Evolutionary conservation across 2,888 invertebrate genomes (phyloP), one percentile per base, ranked within the genome.

Genomic region (Sesia bembeciformis): DNA sequence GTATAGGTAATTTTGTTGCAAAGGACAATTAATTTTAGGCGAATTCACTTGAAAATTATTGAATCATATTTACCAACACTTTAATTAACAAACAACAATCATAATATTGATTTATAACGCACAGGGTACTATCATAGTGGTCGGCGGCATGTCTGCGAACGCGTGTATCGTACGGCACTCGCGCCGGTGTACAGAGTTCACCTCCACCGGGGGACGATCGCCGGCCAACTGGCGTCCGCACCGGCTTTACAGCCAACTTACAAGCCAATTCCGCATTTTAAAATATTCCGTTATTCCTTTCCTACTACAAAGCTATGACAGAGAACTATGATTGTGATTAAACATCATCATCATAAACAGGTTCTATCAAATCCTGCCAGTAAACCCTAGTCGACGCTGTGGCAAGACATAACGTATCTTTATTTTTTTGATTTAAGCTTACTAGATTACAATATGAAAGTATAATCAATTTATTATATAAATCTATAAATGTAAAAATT

Each of bases 91-190:
- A 53, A 53, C 43, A 52, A 40, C 38, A 40, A 40, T 52, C 40
- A n/a, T 49, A n/a, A 49, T 5, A 8, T n/a, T 5, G 4, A 49
- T 7, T 8, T 49, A 60, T 70, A 23, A 89, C 89, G 84, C 80
- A 88, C 88, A 89, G 75, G 84, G 87, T 76, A 89, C 88, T 74
- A 89, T 82, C 84, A 87, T 88, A 66, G 89, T 84, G 62, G 88
- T 88, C 65, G 89, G 89, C 77, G 89, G 89, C 89, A 89, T 89
- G 80, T 68, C 65, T 53, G 56, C 52, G 40, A 8, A 52, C 68
- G 76, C 72, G 76, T 72, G 70, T 23, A 23, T 23, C 23, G 70
- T 52, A 40, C 69, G 64, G 65, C 68, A 64, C 61, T 63, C 72
- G 71, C 73, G 70, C 69, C 64, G 67, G 65, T 65, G 77, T 83